These are phyloP conservation scores for Phrynosoma blainvillii DNA, from an alignment of 2,113 vertebrate species.

Conservation along the genomic window DNA sequence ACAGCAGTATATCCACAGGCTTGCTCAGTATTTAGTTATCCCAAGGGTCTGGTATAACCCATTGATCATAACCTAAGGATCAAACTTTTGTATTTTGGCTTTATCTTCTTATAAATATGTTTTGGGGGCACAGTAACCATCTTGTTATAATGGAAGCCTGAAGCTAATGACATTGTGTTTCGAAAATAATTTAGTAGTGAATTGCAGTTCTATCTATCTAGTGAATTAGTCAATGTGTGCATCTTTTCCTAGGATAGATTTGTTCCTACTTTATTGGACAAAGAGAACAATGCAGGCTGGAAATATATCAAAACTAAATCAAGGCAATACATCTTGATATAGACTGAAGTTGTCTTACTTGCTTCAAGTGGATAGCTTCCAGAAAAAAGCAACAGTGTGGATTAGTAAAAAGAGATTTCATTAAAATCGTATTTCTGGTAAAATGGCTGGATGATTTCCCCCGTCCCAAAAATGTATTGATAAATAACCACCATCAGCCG, in stretches of 20 bases:
- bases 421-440: slow-evolving; percentile 61
- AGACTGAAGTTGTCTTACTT: slow-evolving; percentile 55
- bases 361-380: slow-evolving; percentile 49
- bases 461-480: slow-evolving; percentile 65
- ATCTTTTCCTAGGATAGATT: slow-evolving; percentile 51
- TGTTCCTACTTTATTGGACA: slow-evolving; percentile 62
- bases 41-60: background rate
- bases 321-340: slow-evolving; percentile 34
- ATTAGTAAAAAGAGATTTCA: slow-evolving; percentile 31
- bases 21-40: background rate
- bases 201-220: slow-evolving; percentile 79
- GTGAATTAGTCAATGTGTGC: slow-evolving; percentile 68
- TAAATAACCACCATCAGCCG: slow-evolving; percentile 76
- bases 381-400: slow-evolving; percentile 50
- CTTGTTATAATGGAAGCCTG: slow-evolving; percentile 71
- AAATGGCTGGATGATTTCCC: slow-evolving; percentile 24
- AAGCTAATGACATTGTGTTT: slow-evolving; percentile 76
- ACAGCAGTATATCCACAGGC: background rate
- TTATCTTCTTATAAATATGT: slow-evolving; percentile 61
- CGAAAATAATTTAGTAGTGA: slow-evolving; percentile 76
- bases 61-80: slow-evolving; percentile 37
- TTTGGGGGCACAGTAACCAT: slow-evolving; percentile 75
- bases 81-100: slow-evolving; percentile 62
- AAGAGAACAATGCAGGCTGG: slow-evolving; percentile 55
- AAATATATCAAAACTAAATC: slow-evolving; percentile 65